Evolutionary conservation across 53 echinoderm and acorn worm genomes (phyloP).

Genomic region (Actinopyga echinites): DNA sequence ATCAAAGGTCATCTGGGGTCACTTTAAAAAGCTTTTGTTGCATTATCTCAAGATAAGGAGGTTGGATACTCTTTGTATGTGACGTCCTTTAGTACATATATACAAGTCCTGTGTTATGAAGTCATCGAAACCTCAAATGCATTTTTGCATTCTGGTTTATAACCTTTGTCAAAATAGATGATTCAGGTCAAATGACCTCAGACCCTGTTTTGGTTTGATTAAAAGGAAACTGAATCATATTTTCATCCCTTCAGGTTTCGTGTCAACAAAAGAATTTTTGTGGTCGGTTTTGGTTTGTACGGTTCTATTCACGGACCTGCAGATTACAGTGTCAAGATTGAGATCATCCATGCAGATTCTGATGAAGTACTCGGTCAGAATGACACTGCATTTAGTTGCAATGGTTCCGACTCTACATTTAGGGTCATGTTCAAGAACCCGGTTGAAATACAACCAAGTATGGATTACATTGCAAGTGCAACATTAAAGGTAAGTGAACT

Average conservation of each 20-base stretch:
- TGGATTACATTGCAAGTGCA: constrained; percentile 97
- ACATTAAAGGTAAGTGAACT: constrained; percentile 71
- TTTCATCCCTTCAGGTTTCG: constrained; percentile 65
- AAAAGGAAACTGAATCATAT: not conserved
- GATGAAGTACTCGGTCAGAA: constrained; percentile 88
- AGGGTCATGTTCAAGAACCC: constrained; percentile 99
- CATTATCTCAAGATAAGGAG: no score
- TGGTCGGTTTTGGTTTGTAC: constrained; percentile 97
- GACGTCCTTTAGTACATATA: no score
- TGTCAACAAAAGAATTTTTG: constrained; percentile 94
- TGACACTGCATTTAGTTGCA: constrained; percentile 96
- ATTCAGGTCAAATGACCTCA: no score
- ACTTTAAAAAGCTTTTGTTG: no score
- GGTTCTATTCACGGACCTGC: constrained; percentile 99
- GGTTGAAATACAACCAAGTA: constrained; percentile 80
- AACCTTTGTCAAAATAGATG: no score
- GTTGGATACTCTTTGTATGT: no score
- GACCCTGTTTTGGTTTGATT: not conserved
- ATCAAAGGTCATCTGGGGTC: no score
- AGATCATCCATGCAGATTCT: constrained; percentile 93
- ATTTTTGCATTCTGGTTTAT: no score
- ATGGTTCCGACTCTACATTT: constrained; percentile 92
- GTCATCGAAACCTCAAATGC: no score
- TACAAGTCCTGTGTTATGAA: no score
- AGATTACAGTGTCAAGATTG: constrained; percentile 93